Percentiles rank a stretch among this genome's conserved stretches.
phyloP scores from a whole-genome alignment of 2,113 vertebrate species.

The Coreoperca whiteheadi region DNA sequence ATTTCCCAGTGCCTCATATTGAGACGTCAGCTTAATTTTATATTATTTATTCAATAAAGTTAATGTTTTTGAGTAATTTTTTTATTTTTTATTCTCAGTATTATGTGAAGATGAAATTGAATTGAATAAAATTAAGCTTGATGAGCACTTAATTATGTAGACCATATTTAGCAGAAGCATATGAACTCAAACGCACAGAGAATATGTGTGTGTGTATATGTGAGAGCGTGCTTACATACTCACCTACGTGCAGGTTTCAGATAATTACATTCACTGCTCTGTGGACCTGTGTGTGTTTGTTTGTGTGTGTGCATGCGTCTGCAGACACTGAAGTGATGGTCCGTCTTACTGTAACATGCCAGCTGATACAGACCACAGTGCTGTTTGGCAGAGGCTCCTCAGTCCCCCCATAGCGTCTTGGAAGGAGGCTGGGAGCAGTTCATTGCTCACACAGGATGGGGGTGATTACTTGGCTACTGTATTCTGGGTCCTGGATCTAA shows the following conservation, averaged over 20 bases:
- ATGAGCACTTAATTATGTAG: not conserved
- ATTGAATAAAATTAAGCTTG: not conserved
- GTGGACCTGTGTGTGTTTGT: not conserved
- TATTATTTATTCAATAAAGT: not conserved
- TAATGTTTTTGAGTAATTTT: not conserved
- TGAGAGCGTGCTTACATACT: not conserved
- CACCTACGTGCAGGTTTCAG: not conserved
- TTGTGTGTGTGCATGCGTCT: not conserved
- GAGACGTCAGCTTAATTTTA: not conserved
- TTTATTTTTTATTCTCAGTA: not conserved
- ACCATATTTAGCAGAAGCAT: not conserved
- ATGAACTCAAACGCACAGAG: not conserved
- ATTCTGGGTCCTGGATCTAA: constrained; percentile 74
- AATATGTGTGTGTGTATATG: not conserved
- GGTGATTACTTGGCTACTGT: constrained; percentile 77
- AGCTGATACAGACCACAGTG: constrained; percentile 37
- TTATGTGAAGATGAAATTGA: not conserved
- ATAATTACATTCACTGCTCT: not conserved
- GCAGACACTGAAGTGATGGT: not conserved
- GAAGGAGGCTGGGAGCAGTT: constrained; percentile 61
- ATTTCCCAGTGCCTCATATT: not conserved
- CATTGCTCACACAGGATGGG: constrained; percentile 80
- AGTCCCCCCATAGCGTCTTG: constrained; percentile 44
- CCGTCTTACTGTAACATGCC: constrained; percentile 16
- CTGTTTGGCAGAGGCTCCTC: constrained; percentile 44